Evolutionary conservation across 53 echinoderm and acorn worm species (phyloP).

Genomic region (Holothuria leucospilota): DNA sequence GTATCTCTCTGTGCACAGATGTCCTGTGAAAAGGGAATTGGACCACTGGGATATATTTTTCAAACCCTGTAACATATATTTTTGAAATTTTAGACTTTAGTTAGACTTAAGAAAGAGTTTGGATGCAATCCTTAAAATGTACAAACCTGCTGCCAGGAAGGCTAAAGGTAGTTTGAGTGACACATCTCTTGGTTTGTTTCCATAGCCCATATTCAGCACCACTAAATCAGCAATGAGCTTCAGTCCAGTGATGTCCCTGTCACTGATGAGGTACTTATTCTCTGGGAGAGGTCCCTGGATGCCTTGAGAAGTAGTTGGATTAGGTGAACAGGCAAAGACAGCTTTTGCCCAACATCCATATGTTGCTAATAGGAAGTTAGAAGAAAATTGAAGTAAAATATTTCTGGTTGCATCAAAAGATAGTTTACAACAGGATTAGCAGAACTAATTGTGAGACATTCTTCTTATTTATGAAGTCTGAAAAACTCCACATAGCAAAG

Average conservation of each 20-base stretch:
- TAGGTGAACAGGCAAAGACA: conserved; percentile 78
- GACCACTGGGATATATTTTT: too few species aligned
- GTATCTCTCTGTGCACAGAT: too few species aligned
- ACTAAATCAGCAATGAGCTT: conserved; percentile 78
- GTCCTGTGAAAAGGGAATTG: too few species aligned
- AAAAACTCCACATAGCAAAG: too few species aligned
- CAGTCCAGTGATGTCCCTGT: conserved; percentile 75
- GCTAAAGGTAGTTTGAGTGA: conserved; percentile 71
- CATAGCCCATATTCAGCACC: conserved; percentile 91
- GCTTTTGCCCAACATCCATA: conserved; percentile 63
- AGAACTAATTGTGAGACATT: too few species aligned
- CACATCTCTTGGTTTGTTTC: conserved; percentile 77
- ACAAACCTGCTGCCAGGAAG: conserved; percentile 86
- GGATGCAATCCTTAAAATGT: background rate
- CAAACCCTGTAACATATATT: too few species aligned
- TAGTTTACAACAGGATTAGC: too few species aligned
- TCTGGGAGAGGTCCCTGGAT: conserved; percentile 67
- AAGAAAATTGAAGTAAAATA: too few species aligned
- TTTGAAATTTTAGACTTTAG: too few species aligned
- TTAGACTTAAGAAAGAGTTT: too few species aligned
- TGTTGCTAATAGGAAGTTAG: conserved; percentile 4
- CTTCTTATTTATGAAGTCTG: too few species aligned
- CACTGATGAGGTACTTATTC: conserved; percentile 71
- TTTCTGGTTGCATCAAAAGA: too few species aligned
- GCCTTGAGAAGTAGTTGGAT: conserved; percentile 65